phyloP scores from a whole-genome alignment of 2,888 invertebrate species.

The Chrysolina americana region DNA sequence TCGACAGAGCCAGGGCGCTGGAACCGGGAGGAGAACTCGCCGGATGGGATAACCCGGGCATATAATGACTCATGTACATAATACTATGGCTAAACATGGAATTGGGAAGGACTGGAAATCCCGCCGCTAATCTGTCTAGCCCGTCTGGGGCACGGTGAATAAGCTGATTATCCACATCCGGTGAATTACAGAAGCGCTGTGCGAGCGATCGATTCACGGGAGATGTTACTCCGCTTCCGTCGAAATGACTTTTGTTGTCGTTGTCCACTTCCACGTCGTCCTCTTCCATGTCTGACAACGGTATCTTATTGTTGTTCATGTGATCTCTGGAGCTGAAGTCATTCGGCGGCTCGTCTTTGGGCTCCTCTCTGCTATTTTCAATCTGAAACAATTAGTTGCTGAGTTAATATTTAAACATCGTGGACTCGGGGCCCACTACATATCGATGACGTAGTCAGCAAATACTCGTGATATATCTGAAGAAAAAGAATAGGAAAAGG shows the following conservation, averaged over 20 bases:
- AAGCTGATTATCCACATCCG: constrained; percentile 60
- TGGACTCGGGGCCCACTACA: constrained; percentile 1
- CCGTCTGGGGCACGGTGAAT: constrained; percentile 64
- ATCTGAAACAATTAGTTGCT: constrained; percentile 59
- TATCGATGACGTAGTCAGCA: background rate
- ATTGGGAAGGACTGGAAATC: constrained; percentile 87
- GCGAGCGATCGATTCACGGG: constrained; percentile 58
- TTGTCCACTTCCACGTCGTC: constrained; percentile 72
- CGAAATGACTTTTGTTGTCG: constrained; percentile 61
- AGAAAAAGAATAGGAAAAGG: background rate
- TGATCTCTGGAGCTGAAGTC: constrained; percentile 71
- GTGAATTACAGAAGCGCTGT: constrained; percentile 63
- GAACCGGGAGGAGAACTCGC: constrained; percentile 74
- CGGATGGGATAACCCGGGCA: constrained; percentile 74
- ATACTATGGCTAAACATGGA: constrained; percentile 92
- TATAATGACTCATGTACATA: constrained; percentile 94
- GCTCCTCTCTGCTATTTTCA: constrained; percentile 62
- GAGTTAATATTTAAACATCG: constrained; percentile 36
- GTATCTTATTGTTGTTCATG: constrained; percentile 73
- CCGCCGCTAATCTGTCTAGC: constrained; percentile 69
- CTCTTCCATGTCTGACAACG: constrained; percentile 72
- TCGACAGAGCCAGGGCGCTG: constrained; percentile 72
- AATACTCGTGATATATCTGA: background rate
- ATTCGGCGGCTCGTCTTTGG: constrained; percentile 65
- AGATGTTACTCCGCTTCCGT: constrained; percentile 55